Evolutionary conservation across 2,113 vertebrate species (phyloP).

Genomic region (Todiramphus saurophagus): DNA sequence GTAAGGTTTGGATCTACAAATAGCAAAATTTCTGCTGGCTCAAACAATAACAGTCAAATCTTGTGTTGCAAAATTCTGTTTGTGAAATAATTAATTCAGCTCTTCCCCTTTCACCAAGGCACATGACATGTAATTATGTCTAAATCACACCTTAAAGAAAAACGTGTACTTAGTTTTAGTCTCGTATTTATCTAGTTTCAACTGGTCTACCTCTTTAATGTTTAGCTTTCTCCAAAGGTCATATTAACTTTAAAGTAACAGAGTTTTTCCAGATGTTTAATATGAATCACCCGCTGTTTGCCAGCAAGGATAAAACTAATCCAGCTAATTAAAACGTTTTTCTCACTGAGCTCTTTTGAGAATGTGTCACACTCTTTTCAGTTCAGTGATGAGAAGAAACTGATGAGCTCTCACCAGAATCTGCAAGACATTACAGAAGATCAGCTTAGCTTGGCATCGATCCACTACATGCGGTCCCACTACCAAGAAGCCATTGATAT

Average conservation of each 20-base stretch:
- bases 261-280: background rate
- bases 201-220: background rate
- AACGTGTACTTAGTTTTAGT: background rate
- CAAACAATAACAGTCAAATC: background rate
- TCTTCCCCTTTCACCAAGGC: background rate
- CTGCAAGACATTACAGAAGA: constrained; percentile 96
- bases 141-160: constrained; percentile 20
- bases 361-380: constrained; percentile 57
- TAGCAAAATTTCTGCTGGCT: background rate
- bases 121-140: background rate
- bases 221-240: background rate
- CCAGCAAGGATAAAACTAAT: background rate
- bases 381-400: constrained; percentile 94
- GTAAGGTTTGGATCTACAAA: constrained; percentile 3
- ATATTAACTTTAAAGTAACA: background rate
- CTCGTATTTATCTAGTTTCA: background rate
- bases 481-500: constrained; percentile 98
- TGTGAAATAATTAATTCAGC: constrained; percentile 7
- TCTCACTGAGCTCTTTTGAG: background rate
- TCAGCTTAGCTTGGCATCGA: constrained; percentile 96
- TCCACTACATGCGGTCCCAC: constrained; percentile 98
- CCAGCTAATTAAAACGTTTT: background rate
- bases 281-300: background rate
- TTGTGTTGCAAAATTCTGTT: background rate
- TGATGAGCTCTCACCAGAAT: constrained; percentile 97